Base-by-base conservation (phyloP, 2,113 vertebrate genomes). In the Scatophagus argus region DNA sequence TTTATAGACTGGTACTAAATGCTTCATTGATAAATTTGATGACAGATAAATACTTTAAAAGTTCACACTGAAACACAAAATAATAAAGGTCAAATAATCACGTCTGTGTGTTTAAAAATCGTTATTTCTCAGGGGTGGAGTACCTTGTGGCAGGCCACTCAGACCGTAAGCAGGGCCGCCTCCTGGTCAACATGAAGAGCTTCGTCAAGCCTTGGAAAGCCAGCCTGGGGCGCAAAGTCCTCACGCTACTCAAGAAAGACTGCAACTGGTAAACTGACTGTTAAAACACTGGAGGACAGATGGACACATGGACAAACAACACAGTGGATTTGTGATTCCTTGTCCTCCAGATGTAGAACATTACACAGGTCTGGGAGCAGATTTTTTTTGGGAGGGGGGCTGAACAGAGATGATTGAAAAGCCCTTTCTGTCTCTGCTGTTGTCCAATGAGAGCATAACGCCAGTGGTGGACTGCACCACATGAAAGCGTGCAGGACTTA, bases 151-250 rank as follows among this genome's bases (percentile, higher is more conserved):
- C 97, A 2, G 98, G 98, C 25, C 97, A 99, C 0, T 93, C 96
- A 83, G 97, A 99, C 44, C 75, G 95, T 25, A 96, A 93, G 85
- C 96, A 93, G 0, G 94, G 95, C 74, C 96, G 94, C 60, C 94
- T 99, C 32, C 73, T 99, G 0, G 97, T 99, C 88, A 99, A 99
- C 92, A 98, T 99, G 96, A 99, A 99, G 93, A 99, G 98, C 90
- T 96, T 99, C 77, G 98, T 99, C 52, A 97, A 98, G 66, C 96
- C 91, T 34, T 99, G 98, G 98, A 98, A 95, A 84, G 93, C 96
- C 0, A 95, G 95, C 80, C 93, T 98, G 0, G 97, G 97, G 51
- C 97, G 96, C 85, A 97, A 95, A 92, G 95, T 99, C 65, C 93
- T 96, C 74, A 94, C 96, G 71, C 95, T 99, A 69, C 93, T 98